Evolutionary conservation across 2,113 vertebrate genomes (phyloP).

Genomic region (Sakesphorus luctuosus): DNA sequence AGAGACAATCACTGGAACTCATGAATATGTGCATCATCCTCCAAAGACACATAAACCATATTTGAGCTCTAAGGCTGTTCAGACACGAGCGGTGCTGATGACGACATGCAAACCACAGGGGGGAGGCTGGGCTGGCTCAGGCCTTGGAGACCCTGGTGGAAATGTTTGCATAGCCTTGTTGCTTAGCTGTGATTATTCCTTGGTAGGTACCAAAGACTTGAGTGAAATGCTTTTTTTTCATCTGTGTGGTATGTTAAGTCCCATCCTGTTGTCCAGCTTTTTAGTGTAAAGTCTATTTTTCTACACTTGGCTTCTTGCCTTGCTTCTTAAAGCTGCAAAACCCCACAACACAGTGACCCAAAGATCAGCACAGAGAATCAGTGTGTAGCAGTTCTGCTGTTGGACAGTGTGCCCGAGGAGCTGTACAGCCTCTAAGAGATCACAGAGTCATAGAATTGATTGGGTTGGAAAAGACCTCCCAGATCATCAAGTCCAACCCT

Average conservation of each 20-base stretch:
- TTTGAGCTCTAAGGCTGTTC: conserved; percentile 67
- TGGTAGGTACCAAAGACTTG: not conserved
- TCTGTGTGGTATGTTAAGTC: not conserved
- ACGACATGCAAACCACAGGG: conserved; percentile 51
- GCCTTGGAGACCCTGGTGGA: conserved; percentile 57
- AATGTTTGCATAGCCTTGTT: conserved; percentile 54
- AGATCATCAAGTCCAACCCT: too few relatives aligned
- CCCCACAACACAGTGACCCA: rapidly evolving
- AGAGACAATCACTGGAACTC: conserved; percentile 54
- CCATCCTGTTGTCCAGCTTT: not conserved
- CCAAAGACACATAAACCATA: conserved; percentile 60
- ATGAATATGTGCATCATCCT: conserved; percentile 59
- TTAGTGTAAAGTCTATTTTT: not conserved
- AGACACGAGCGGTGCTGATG: conserved; percentile 57
- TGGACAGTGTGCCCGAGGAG: not conserved
- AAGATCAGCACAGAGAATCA: not conserved
- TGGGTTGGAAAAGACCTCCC: too few relatives aligned
- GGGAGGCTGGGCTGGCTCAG: conserved; percentile 28
- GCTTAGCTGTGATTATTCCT: not conserved
- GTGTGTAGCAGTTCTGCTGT: not conserved
- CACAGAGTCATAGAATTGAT: too few relatives aligned
- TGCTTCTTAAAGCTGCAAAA: not conserved
- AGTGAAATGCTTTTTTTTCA: not conserved
- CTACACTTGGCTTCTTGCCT: not conserved
- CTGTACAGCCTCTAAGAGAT: not conserved